A percentile compares a stretch with the other conserved stretches of the same genome.
Conservation (phyloP, 2,113 vertebrate genomes). For the Alexandromys fortis region DNA sequence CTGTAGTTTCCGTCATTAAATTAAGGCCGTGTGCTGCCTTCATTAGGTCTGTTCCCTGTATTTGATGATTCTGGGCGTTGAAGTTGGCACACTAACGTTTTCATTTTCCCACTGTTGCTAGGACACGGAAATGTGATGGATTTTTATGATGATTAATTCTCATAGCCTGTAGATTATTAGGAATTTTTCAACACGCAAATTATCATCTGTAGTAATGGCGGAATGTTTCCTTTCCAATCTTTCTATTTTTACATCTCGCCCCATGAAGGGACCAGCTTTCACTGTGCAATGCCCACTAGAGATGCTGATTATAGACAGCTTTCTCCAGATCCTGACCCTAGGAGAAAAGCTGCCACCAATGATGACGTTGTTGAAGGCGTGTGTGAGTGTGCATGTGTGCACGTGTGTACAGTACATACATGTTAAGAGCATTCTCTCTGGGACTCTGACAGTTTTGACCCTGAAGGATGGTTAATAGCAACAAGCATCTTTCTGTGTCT, state of each 20-base stretch:
- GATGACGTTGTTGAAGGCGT: background rate
- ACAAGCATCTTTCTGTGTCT: background rate
- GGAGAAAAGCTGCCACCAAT: background rate
- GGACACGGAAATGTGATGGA: conserved; percentile 18
- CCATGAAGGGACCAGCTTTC: background rate
- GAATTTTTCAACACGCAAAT: background rate
- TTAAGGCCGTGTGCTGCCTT: background rate
- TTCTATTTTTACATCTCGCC: background rate
- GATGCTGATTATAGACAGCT: background rate
- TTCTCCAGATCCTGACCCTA: background rate
- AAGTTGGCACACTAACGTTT: background rate
- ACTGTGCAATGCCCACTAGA: background rate
- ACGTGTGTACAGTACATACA: background rate
- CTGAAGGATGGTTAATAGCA: background rate
- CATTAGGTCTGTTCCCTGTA: background rate
- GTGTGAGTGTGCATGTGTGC: background rate
- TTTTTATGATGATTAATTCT: background rate
- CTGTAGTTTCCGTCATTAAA: background rate
- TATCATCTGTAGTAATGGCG: background rate
- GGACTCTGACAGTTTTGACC: background rate
- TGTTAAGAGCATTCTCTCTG: background rate
- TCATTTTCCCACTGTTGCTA: conserved; percentile 16
- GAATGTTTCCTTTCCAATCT: background rate
- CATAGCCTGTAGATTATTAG: background rate
- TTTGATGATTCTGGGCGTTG: background rate